Evolutionary conservation across 2,888 invertebrate species (phyloP), one percentile per base, ranked within the genome.

Genomic region (Pycnomerus fuliginosus): DNA sequence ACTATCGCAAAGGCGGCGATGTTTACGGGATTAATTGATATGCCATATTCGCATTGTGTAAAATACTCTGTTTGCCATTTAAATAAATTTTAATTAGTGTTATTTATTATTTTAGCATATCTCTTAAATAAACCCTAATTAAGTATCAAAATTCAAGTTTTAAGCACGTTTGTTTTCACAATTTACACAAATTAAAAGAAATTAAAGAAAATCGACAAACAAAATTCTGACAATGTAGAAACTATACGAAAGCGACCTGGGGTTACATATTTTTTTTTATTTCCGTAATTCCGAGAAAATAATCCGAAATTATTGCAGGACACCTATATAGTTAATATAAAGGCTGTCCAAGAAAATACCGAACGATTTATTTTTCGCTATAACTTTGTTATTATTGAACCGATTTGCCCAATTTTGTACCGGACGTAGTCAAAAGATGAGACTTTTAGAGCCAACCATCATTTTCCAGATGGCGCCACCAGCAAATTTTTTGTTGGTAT

Each of bases 1-100:
- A 93, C 71, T 85, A 79, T 65, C 78, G 92, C 46, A 92, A 92
- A 71, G 82, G 83, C 3, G 90, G 91, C 0, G 87, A 86, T 30
- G 87, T 89, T 1, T 80, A 78, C 31, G 93, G 88, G 32, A 33
- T 44, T 14, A 33, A 22, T 36, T n/a, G 12, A 15, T 8, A 11
- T 28, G 35, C 31, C 39, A 32, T 32, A 15, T 23, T 28, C 32
- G 44, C 37, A 44, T 37, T 30, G 23, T 38, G 27, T 43, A 33
- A 34, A 25, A 41, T 34, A 40, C 10, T 35, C 23, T 24, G 12
- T 20, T 29, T 37, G 14, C 23, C 25, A 25, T 43, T 36, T 23
- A 31, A 43, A 43, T 43, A 43, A 35, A 43, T 36, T 43, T 24
- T 36, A 31, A 30, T 43, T 36, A 43, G 29, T 33, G 32, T 32